These are phyloP conservation scores for Cricetomys ansorgei DNA, from an alignment of 2,113 vertebrate genomes.

Conservation along the genomic window DNA sequence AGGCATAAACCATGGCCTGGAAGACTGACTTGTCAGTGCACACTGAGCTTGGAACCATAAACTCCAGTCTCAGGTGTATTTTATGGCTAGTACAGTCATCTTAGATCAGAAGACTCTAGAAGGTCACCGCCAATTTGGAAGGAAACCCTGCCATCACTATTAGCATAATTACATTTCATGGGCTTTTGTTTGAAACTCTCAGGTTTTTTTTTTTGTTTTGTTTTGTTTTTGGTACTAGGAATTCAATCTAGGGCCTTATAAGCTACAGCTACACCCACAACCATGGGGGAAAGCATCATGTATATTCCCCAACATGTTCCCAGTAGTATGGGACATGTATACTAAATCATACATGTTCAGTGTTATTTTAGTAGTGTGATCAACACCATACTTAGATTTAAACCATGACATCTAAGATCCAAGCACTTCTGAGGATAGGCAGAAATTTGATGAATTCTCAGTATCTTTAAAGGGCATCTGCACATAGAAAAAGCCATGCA, in stretches of 20 bases:
- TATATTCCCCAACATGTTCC: not conserved
- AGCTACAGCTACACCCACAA: not conserved
- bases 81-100: not conserved
- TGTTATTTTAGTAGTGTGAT: slow-evolving; percentile 34
- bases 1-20: not conserved
- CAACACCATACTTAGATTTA: slow-evolving; percentile 13
- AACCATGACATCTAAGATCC: not conserved
- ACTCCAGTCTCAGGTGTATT: not conserved
- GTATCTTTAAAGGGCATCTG: not conserved
- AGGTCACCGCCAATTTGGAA: not conserved
- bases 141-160: not conserved
- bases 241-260: no score
- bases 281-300: not conserved
- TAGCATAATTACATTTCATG: slow-evolving; percentile 42
- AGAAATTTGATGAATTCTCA: slow-evolving; percentile 27
- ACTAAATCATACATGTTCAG: not conserved
- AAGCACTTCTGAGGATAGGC: not conserved
- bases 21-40: not conserved
- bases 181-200: slow-evolving; percentile 47
- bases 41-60: not conserved
- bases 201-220: not conserved
- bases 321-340: not conserved
- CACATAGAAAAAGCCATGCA: not conserved
- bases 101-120: not conserved
- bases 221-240: not conserved